These are phyloP conservation scores for Cantharis nigra DNA, from an alignment of 2,888 invertebrate genomes.

Conservation along the genomic window DNA sequence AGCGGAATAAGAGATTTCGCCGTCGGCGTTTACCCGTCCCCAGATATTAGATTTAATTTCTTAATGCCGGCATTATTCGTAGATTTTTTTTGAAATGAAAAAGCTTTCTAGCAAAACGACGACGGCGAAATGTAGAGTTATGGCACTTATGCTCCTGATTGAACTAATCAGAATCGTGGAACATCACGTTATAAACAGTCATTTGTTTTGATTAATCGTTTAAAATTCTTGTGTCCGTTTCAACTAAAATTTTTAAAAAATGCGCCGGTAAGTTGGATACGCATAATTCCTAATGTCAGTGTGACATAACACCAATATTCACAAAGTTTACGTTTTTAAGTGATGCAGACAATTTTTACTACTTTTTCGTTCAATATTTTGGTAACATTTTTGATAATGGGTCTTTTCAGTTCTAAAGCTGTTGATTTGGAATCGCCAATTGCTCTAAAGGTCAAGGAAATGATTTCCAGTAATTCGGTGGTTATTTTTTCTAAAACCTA, in stretches of 20 bases:
- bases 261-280: neutral
- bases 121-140: no score
- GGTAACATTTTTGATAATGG: constrained; percentile 29
- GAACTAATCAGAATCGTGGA: no score
- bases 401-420: constrained; percentile 29
- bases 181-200: neutral
- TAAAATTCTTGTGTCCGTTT: neutral
- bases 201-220: neutral
- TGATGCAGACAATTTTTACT: neutral
- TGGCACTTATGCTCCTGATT: no score
- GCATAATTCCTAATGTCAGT: neutral
- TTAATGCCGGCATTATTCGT: no score
- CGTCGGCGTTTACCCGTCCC: no score
- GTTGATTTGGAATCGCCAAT: constrained; percentile 29
- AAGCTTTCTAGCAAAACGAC: no score
- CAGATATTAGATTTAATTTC: no score
- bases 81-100: no score
- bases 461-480: constrained; percentile 75
- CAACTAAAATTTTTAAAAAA: neutral
- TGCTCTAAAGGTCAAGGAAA: constrained; percentile 62
- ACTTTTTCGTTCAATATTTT: neutral
- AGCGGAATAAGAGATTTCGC: no score
- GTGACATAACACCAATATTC: neutral
- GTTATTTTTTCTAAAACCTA: constrained; percentile 89
- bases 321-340: neutral